phyloP scores from a whole-genome alignment of 2,888 invertebrate genomes.

The Cataglyphis altisquamis region DNA sequence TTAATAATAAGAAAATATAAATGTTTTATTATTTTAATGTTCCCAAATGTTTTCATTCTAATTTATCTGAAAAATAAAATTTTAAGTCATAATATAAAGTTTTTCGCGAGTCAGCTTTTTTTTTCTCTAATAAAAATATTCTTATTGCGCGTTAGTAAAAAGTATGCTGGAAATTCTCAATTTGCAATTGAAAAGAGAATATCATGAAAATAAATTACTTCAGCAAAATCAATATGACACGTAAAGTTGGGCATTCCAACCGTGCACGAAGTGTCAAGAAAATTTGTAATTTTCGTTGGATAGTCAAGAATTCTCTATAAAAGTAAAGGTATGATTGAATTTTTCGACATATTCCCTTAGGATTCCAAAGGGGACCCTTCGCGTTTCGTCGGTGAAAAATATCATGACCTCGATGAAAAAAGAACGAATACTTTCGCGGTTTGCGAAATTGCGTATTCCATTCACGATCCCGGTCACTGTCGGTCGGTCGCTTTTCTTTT shows the following conservation, averaged over 20 bases:
- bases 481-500: conserved; percentile 4
- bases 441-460: conserved; percentile 3
- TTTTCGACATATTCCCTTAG: not conserved
- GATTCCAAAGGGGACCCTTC: not conserved
- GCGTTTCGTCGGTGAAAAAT: not conserved
- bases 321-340: conserved; percentile 30
- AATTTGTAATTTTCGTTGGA: conserved; percentile 1
- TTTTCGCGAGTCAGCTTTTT: not conserved
- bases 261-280: not conserved
- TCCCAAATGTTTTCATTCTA: too few species aligned
- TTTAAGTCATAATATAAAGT: not conserved
- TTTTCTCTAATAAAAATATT: not conserved
- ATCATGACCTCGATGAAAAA: not conserved
- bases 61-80: not conserved
- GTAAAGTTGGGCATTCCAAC: not conserved
- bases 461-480: not conserved
- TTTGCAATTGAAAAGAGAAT: conserved; percentile 4
- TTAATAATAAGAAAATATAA: not conserved
- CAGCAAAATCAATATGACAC: not conserved
- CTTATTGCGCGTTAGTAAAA: not conserved
- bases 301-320: not conserved
- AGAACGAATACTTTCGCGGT: not conserved
- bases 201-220: not conserved
- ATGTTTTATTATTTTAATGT: not conserved
- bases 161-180: conserved; percentile 1